A percentile compares a stretch with the other conserved stretches of the same genome.
These are phyloP conservation scores for Pandemis heparana DNA, from an alignment of 2,888 invertebrate genomes.

Conservation along the genomic window DNA sequence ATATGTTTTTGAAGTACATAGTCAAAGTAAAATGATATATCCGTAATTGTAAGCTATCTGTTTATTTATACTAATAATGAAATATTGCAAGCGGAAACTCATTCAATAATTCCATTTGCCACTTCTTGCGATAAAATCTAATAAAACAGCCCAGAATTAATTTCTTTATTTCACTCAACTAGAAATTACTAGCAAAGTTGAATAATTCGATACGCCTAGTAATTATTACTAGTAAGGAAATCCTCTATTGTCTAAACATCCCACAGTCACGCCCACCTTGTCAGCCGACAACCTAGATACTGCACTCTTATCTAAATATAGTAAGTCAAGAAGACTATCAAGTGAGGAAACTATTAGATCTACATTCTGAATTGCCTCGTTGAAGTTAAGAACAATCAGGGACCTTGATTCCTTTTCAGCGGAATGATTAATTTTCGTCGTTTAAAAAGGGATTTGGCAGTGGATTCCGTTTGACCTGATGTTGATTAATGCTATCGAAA, in stretches of 20 bases:
- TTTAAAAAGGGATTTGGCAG: constrained; percentile 15
- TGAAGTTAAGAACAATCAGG: constrained; percentile 5
- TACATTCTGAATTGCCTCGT: background rate
- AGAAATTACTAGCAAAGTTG: background rate
- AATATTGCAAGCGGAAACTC: background rate
- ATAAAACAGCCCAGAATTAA: background rate
- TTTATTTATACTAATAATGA: too few species aligned
- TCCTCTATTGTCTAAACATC: constrained; percentile 55
- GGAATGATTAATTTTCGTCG: constrained; percentile 18
- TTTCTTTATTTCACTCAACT: background rate
- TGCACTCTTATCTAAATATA: constrained; percentile 59
- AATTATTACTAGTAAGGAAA: constrained; percentile 53
- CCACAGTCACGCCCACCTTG: constrained; percentile 60
- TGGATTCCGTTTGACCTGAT: background rate
- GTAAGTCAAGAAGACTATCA: constrained; percentile 52
- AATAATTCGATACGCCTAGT: constrained; percentile 12
- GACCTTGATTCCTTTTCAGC: constrained; percentile 1
- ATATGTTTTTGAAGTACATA: background rate
- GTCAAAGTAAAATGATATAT: too few species aligned
- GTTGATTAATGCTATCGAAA: constrained; percentile 21
- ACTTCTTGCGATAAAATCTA: background rate
- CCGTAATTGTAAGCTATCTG: too few species aligned
- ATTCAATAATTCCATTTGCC: too few species aligned
- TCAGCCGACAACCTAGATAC: constrained; percentile 67
- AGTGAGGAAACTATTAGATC: constrained; percentile 43